Base-by-base conservation (phyloP, 2,888 invertebrate genomes). In the Rotaria sp. region DNA sequence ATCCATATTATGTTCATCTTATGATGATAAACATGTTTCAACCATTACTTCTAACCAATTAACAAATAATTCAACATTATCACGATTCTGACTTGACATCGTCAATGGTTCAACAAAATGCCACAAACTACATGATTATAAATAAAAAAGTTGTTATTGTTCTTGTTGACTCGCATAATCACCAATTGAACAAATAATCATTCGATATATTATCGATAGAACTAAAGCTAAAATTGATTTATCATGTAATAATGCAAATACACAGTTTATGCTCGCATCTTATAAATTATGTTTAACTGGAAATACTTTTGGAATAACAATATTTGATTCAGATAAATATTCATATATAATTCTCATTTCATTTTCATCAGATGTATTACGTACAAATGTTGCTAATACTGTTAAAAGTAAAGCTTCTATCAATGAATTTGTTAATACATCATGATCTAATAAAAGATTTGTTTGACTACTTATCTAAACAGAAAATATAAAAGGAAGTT, bases 21-120 rank as follows among this genome's bases (percentile, higher is more conserved):
- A 84, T n/a, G 80, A 52, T 0, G 96, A 96, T 89, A 97, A 93
- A 91, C 96, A 96, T 0, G 96, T 96, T 92, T 97, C 97, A 86
- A 97, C 96, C 96, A 98, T 96, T 13, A 96, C 96, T 92, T 97
- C 96, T 88, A 98, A 92, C 90, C 96, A 97, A 92, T 97, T 97
- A 88, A 97, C 96, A 92, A 98, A 97, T 87, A 97, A 92, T 91
- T 97, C 97, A 55, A 96, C 96, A 90, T 95, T 96, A 91, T 96
- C 96, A 30, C 90, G 90, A 86, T 90, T 91, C 87, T 91, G 91
- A 35, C 90, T 89, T 67, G 90, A 96, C 93, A 96, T 96, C 84
- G 96, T 95, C 90, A 97, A 98, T 13, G 97, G 96, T 84, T 97
- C 97, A 11, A 97, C 97, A 92, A 98, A 98, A 89, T 98, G 93